Evolutionary conservation across 2,113 vertebrate genomes (phyloP), one percentile per base, ranked within the genome.

Genomic region (Copsychus sechellarum): DNA sequence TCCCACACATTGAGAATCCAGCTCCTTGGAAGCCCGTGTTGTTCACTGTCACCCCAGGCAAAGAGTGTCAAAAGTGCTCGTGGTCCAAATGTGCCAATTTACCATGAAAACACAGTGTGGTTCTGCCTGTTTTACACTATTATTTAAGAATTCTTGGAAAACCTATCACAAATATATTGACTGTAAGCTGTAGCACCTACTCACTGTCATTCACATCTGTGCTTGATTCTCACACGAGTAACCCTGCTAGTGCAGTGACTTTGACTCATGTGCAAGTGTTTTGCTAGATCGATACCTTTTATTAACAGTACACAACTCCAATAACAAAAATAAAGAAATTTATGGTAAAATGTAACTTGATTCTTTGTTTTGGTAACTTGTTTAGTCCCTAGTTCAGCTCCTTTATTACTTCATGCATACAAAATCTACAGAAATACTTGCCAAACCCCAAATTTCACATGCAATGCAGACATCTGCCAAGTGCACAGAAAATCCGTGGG

Each of bases 271-370:
- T 81, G 87, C 64, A 80, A 80, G 88, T 97, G 93, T 94, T 96
- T 96, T 90, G 93, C 94, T 95, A 90, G 86, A 87, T 85, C 2
- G 0, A 79, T 95, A 87, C 91, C 95, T 96, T 96, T 96, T 97
- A 86, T 74, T 95, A 95, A 50, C 90, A 81, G 76, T 94, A 79
- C 90, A 93, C 90, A 57, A 60, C 36, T 88, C 65, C n/a, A 56
- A 2, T 92, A 67, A 88, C 80, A 90, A 88, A 95, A 97, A 96
- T 97, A 97, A 95, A 97, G 69, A 78, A n/a, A 45, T 93, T 95
- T 95, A 88, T 86, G 78, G 90, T 93, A 97, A 95, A 93, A 94
- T 16, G n/a, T 50, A 93, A 93, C 50, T 64, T 14, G 45, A 60
- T 47, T 82, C 65, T 96, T 82, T 81, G 56, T 89, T 90, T 86